Evolutionary conservation across 2,113 vertebrate genomes (phyloP).

Genomic region (Crotalus viridis): DNA sequence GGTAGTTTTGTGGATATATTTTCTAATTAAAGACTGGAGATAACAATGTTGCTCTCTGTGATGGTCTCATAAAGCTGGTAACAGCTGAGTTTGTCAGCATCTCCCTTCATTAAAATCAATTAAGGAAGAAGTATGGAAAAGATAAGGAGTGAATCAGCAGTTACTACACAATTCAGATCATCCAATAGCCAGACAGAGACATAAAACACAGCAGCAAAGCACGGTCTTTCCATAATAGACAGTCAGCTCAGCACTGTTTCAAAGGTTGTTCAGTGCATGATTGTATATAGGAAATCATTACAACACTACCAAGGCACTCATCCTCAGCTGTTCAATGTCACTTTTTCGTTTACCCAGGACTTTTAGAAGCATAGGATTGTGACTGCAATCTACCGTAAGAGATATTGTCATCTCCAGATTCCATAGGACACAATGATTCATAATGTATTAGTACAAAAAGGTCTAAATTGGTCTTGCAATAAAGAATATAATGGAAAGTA

Average conservation of each 20-base stretch:
- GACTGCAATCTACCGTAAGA: background rate
- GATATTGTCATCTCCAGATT: background rate
- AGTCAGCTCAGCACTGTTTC: background rate
- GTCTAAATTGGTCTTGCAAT: background rate
- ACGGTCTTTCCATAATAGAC: background rate
- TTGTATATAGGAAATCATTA: background rate
- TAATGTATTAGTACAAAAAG: background rate
- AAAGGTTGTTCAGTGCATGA: background rate
- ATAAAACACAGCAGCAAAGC: conserved; percentile 2
- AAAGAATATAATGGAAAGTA: background rate
- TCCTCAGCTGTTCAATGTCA: background rate
- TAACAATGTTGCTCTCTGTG: background rate
- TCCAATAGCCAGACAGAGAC: background rate
- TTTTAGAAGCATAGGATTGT: background rate
- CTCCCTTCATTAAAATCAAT: conserved; percentile 4
- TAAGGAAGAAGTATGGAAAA: conserved; percentile 4
- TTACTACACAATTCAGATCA: background rate
- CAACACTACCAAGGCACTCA: background rate
- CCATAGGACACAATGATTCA: background rate
- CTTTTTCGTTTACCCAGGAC: background rate
- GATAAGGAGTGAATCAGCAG: conserved; percentile 5
- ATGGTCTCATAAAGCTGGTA: background rate
- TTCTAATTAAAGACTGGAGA: conserved; percentile 11
- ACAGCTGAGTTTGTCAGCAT: conserved; percentile 3
- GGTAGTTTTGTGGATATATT: background rate